These are phyloP conservation scores for Parotocinclus haroldoi DNA, from an alignment of 2,797 vertebrate genomes.

Conservation along the genomic window DNA sequence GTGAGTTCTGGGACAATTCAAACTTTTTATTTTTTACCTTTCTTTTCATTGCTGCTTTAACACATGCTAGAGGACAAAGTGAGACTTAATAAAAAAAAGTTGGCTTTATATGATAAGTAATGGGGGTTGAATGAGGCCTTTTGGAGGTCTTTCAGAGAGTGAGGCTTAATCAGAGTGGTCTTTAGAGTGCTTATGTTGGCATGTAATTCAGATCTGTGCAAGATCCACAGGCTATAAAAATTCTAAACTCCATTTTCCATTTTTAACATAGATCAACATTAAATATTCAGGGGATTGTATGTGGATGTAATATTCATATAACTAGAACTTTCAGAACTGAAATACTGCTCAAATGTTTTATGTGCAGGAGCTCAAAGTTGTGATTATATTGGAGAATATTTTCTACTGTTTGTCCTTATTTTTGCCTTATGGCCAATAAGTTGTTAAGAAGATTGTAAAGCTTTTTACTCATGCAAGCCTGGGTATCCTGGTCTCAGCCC, in stretches of 20 bases:
- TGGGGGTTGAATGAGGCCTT: slow-evolving; percentile 24
- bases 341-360: slow-evolving; percentile 66
- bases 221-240: slow-evolving; percentile 61
- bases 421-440: too few species aligned
- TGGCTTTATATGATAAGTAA: slow-evolving; percentile 41
- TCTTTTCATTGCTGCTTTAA: slow-evolving; percentile 28
- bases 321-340: slow-evolving; percentile 78
- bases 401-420: too few species aligned
- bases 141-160: slow-evolving; percentile 24
- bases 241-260: slow-evolving; percentile 71
- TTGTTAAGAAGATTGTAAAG: too few species aligned
- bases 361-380: slow-evolving; percentile 60
- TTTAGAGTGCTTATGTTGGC: slow-evolving; percentile 46
- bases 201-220: slow-evolving; percentile 58
- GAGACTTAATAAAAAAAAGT: slow-evolving; percentile 33
- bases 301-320: slow-evolving; percentile 79
- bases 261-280: slow-evolving; percentile 76
- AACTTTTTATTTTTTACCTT: slow-evolving; percentile 21
- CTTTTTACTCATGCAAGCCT: too few species aligned
- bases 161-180: slow-evolving; percentile 48
- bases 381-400: slow-evolving; percentile 65
- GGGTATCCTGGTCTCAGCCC: slow-evolving; percentile 10
- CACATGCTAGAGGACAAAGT: slow-evolving; percentile 30
- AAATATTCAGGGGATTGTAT: slow-evolving; percentile 77
- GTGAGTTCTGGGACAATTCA: slow-evolving; percentile 14